phyloP scores from a whole-genome alignment of 2,113 vertebrate genomes.

The Tupaia chinensis region DNA sequence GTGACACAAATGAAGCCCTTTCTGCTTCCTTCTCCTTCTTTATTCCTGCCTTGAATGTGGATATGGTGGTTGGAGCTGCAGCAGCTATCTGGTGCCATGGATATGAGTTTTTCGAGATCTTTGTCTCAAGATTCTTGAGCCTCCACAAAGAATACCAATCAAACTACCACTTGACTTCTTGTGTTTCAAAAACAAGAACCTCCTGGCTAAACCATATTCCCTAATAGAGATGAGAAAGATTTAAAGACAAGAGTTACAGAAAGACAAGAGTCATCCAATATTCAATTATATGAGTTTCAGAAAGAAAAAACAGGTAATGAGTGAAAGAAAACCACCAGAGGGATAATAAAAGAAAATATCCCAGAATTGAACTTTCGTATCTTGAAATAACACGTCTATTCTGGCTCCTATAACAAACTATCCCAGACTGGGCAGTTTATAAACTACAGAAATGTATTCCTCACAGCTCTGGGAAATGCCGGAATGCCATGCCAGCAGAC shows the following conservation, averaged over 20 bases:
- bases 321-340: neutral
- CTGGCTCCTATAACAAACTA: neutral
- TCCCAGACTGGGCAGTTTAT: neutral
- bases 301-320: neutral
- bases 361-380: conserved; percentile 10
- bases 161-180: neutral
- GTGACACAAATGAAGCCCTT: neutral
- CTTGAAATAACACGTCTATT: conserved; percentile 1
- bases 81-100: neutral
- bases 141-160: conserved; percentile 8
- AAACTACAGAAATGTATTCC: neutral
- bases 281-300: neutral
- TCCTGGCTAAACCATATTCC: neutral
- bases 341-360: conserved; percentile 8
- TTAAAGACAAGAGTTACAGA: neutral
- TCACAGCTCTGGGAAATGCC: neutral
- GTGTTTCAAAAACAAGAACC: neutral
- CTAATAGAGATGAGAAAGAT: neutral
- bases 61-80: neutral
- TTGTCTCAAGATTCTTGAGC: neutral
- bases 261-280: neutral
- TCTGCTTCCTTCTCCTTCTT: neutral
- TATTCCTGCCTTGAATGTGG: neutral
- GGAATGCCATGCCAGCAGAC: neutral
- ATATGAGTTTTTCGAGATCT: neutral